phyloP scores from a whole-genome alignment of 2,888 invertebrate species.

The Trimorus sp. region DNA sequence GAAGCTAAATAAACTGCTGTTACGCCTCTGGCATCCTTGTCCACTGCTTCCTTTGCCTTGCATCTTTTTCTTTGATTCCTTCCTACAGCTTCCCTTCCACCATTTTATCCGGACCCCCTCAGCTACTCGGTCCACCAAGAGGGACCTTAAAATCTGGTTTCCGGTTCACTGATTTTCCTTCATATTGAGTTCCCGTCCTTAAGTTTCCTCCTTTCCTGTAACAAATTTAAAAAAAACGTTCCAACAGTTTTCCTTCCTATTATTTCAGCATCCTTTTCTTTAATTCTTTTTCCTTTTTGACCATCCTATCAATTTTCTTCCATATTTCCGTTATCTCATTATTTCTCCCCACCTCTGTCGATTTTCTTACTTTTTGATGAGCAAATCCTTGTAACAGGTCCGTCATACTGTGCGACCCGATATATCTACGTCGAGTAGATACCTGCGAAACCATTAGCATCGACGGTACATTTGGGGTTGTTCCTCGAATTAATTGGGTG shows the following conservation, averaged over 20 bases:
- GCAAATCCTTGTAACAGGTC: neutral
- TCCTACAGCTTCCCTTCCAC: neutral
- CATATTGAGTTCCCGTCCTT: neutral
- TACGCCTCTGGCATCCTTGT: neutral
- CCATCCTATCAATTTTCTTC: neutral
- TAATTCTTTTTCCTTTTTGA: neutral
- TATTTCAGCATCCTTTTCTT: neutral
- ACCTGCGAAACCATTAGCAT: neutral
- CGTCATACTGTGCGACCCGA: too few relatives aligned
- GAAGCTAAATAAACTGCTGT: too few relatives aligned
- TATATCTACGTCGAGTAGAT: too few relatives aligned
- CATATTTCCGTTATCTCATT: neutral
- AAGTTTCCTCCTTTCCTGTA: neutral
- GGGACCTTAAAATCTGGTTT: neutral
- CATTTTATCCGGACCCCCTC: neutral
- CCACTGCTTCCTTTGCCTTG: neutral
- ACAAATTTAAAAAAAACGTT: too few relatives aligned
- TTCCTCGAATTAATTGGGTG: neutral
- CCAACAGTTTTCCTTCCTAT: neutral
- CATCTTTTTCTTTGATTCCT: neutral
- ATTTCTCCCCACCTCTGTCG: neutral
- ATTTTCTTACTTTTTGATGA: neutral
- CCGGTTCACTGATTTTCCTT: neutral
- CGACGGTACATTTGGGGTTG: constrained; percentile 8
- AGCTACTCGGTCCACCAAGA: neutral